These are phyloP conservation scores for Drosophila bocqueti DNA, from an alignment of 1,140 invertebrate species.

Conservation along the genomic window DNA sequence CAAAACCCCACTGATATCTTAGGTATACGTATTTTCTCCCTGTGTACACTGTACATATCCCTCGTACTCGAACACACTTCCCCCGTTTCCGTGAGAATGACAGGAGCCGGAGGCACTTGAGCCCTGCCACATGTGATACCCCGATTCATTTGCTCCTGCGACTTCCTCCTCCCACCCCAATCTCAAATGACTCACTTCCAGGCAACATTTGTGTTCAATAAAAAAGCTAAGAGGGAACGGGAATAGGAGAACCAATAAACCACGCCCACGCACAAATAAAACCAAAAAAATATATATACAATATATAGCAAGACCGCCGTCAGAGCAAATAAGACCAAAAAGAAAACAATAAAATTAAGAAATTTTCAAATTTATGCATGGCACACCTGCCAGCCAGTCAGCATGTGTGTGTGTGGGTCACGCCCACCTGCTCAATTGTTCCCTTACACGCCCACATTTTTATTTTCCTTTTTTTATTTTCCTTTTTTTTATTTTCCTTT, in stretches of 20 bases:
- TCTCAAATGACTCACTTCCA: slow-evolving; percentile 43
- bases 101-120: slow-evolving; percentile 31
- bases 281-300: neutral
- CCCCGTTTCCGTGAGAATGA: slow-evolving; percentile 1
- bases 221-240: slow-evolving; percentile 21
- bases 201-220: slow-evolving; percentile 46
- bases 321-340: slow-evolving; percentile 19
- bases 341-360: slow-evolving; percentile 80
- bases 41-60: neutral
- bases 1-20: no score
- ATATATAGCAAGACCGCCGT: slow-evolving; percentile 10
- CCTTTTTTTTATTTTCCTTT: neutral
- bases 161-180: slow-evolving; percentile 26
- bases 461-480: slow-evolving; percentile 12
- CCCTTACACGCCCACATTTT: neutral
- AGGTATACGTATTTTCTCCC: neutral
- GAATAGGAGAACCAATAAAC: slow-evolving; percentile 53
- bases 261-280: slow-evolving; percentile 40
- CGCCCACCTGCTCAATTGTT: slow-evolving; percentile 37
- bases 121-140: slow-evolving; percentile 47
- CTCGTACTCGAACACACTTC: neutral
- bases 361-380: slow-evolving; percentile 79
- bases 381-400: slow-evolving; percentile 58
- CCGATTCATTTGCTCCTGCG: slow-evolving; percentile 57
- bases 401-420: slow-evolving; percentile 24